Conservation (phyloP, 2,113 vertebrate species). For the Butorides virescens region DNA sequence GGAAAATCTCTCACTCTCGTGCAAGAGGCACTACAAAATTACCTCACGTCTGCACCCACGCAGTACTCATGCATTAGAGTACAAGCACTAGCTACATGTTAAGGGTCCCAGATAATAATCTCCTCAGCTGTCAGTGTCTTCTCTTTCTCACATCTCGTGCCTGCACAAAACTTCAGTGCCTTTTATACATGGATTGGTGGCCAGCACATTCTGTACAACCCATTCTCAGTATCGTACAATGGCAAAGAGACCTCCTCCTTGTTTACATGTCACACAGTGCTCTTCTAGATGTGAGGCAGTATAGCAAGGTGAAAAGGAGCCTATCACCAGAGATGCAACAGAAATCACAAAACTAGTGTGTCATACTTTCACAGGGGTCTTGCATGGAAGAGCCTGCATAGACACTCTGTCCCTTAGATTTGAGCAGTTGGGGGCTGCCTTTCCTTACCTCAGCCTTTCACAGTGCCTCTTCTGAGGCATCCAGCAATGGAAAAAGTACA, state of each 20-base stretch:
- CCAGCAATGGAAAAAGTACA: background rate
- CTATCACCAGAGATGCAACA: background rate
- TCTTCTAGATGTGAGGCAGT: background rate
- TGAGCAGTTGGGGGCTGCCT: background rate
- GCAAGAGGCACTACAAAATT: background rate
- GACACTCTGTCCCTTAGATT: background rate
- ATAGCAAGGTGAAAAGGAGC: background rate
- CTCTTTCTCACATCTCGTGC: background rate
- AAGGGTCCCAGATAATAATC: background rate
- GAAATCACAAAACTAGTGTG: background rate
- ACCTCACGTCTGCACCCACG: background rate
- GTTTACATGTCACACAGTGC: background rate
- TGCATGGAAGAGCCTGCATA: background rate
- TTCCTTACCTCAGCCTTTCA: background rate
- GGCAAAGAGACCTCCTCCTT: background rate
- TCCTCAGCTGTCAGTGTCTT: background rate
- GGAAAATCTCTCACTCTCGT: fast-evolving
- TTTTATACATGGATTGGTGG: background rate
- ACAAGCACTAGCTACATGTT: background rate
- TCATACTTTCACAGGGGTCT: background rate
- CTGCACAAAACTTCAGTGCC: background rate
- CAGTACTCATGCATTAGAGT: background rate
- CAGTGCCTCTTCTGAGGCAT: background rate
- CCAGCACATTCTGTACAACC: background rate
- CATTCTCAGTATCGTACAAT: background rate